phyloP scores from a whole-genome alignment of 2,113 vertebrate genomes.

The Aphyosemion australe region DNA sequence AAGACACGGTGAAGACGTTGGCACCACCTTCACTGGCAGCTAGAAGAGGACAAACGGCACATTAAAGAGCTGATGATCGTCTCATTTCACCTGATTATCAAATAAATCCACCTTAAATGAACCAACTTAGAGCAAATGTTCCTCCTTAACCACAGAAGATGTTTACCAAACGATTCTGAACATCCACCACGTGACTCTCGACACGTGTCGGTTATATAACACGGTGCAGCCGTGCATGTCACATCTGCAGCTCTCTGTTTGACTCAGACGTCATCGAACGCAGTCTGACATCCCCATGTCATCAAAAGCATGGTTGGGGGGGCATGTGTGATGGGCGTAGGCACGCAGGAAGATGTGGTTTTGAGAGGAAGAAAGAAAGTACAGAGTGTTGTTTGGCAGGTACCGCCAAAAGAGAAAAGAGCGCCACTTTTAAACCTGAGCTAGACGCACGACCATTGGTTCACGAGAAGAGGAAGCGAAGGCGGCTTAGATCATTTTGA shows the following conservation, averaged over 20 bases:
- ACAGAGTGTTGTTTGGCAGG: slow-evolving; percentile 14
- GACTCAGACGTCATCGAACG: slow-evolving; percentile 15
- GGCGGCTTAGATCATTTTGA: slow-evolving; percentile 15
- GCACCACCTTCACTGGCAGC: slow-evolving; percentile 99
- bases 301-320: slow-evolving; percentile 33
- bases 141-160: no score
- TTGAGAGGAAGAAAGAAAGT: slow-evolving; percentile 11
- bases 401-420: slow-evolving; percentile 55
- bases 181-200: no score
- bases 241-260: slow-evolving; percentile 18
- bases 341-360: slow-evolving; percentile 62
- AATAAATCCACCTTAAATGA: neutral
- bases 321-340: slow-evolving; percentile 37
- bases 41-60: slow-evolving; percentile 64
- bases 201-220: neutral
- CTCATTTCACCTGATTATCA: no score
- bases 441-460: slow-evolving; percentile 42
- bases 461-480: slow-evolving; percentile 63
- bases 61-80: neutral
- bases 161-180: no score
- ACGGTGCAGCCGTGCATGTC: neutral
- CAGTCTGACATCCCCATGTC: slow-evolving; percentile 1
- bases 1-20: slow-evolving; percentile 98
- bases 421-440: slow-evolving; percentile 68
- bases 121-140: no score